A percentile compares a stretch with the other conserved stretches of the same genome.
phyloP scores from a whole-genome alignment of 2,888 invertebrate species.

The Himalopsyche tibetana region DNA sequence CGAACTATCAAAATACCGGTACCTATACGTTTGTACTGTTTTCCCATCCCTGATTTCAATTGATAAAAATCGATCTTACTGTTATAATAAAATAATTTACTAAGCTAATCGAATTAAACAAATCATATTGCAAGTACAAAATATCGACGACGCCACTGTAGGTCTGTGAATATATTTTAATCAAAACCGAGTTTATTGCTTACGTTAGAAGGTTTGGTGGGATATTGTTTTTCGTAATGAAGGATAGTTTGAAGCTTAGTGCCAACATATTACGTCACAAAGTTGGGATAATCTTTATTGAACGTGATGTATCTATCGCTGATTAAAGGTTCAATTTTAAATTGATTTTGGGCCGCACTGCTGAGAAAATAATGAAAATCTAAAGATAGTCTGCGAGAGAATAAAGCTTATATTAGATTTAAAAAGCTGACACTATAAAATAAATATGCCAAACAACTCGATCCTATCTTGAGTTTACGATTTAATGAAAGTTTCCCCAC shows the following conservation, averaged over 20 bases:
- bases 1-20: no score
- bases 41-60: no score
- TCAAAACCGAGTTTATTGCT: slow-evolving; percentile 43
- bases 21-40: no score
- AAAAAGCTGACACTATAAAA: slow-evolving; percentile 24
- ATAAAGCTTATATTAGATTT: slow-evolving; percentile 32
- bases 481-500: no score
- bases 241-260: slow-evolving; percentile 40
- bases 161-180: slow-evolving; percentile 38
- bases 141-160: slow-evolving; percentile 3
- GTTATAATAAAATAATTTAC: no score
- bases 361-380: slow-evolving; percentile 39
- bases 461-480: no score
- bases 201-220: slow-evolving; percentile 40
- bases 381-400: not conserved
- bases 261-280: slow-evolving; percentile 38
- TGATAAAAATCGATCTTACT: no score
- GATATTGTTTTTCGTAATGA: slow-evolving; percentile 42
- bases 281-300: slow-evolving; percentile 43
- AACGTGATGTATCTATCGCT: slow-evolving; percentile 43
- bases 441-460: not conserved
- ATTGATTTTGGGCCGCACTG: slow-evolving; percentile 41
- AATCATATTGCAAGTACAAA: no score
- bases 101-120: no score
- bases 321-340: slow-evolving; percentile 43